These are phyloP conservation scores for Stenichneumon culpator DNA, from an alignment of 2,888 invertebrate genomes.

Conservation along the genomic window DNA sequence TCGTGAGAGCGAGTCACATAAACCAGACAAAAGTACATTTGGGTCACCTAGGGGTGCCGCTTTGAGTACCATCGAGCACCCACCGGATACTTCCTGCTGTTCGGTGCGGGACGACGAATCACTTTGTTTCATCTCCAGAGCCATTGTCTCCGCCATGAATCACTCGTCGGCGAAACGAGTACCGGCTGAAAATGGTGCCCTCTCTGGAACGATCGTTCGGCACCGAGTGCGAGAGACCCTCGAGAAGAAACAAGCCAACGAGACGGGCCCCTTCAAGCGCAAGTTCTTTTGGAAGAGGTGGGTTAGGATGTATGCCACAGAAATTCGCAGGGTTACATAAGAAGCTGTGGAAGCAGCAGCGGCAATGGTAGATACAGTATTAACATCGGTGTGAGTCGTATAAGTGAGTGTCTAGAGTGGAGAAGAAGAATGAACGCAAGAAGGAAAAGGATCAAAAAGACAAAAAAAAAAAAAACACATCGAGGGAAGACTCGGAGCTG, in stretches of 20 bases:
- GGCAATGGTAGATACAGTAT: slow-evolving; percentile 13
- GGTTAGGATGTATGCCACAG: slow-evolving; percentile 12
- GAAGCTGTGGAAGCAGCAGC: slow-evolving; percentile 18
- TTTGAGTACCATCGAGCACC: slow-evolving; percentile 18
- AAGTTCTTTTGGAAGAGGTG: slow-evolving; percentile 7
- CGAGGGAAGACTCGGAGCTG: slow-evolving; percentile 38
- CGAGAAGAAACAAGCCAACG: slow-evolving; percentile 20
- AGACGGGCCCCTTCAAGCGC: slow-evolving; percentile 25
- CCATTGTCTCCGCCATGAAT: slow-evolving; percentile 44
- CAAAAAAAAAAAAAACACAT: slow-evolving; percentile 14
- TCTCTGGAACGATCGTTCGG: slow-evolving; percentile 23
- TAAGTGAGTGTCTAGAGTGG: slow-evolving; percentile 36
- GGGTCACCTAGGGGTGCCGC: slow-evolving; percentile 33
- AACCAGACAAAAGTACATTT: slow-evolving; percentile 29
- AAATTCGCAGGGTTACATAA: slow-evolving; percentile 21
- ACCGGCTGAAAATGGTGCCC: slow-evolving; percentile 33
- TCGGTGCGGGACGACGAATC: slow-evolving; percentile 23
- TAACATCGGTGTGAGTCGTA: slow-evolving; percentile 21
- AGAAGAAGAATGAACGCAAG: slow-evolving; percentile 12
- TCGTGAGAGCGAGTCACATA: background rate
- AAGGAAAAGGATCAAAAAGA: background rate
- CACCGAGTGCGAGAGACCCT: slow-evolving; percentile 21
- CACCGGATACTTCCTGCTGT: slow-evolving; percentile 27
- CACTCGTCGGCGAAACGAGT: slow-evolving; percentile 27
- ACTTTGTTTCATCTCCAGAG: slow-evolving; percentile 33